These are phyloP conservation scores for Arctia plantaginis DNA, from an alignment of 2,888 invertebrate species.

Conservation along the genomic window DNA sequence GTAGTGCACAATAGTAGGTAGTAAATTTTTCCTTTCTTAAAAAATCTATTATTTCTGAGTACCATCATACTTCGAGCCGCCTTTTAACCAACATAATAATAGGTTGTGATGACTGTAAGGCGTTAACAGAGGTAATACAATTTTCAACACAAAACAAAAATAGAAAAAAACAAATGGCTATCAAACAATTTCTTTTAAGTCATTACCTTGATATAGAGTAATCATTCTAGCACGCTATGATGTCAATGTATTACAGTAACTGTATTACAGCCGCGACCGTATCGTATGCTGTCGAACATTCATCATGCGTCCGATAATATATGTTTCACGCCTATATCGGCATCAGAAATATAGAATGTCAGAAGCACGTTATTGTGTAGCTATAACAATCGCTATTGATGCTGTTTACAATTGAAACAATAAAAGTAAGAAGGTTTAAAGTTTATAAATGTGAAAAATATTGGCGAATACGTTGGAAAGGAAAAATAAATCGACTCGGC, in stretches of 20 bases:
- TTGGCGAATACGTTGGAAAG: too few relatives aligned
- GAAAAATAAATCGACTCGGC: too few relatives aligned
- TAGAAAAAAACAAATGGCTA: not conserved
- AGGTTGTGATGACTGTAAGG: too few relatives aligned
- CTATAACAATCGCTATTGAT: not conserved
- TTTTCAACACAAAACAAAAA: not conserved
- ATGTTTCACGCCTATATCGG: constrained; percentile 23
- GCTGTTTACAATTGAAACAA: not conserved
- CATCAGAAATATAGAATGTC: constrained; percentile 24
- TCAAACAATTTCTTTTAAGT: not conserved
- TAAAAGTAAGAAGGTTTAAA: too few relatives aligned
- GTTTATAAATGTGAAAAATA: too few relatives aligned
- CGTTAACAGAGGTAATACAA: too few relatives aligned
- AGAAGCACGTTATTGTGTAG: constrained; percentile 14
- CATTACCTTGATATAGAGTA: constrained; percentile 10
- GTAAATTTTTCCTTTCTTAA: too few relatives aligned
- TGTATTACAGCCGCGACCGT: constrained; percentile 29
- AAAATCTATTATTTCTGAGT: too few relatives aligned
- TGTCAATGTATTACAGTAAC: too few relatives aligned
- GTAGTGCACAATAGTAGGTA: too few relatives aligned
- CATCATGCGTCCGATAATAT: constrained; percentile 42
- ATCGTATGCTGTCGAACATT: constrained; percentile 41
- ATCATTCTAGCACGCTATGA: constrained; percentile 9
- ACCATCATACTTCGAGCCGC: too few relatives aligned
- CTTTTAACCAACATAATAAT: too few relatives aligned